Percentiles rank a stretch among this genome's conserved stretches.
Conservation (phyloP, 2,888 invertebrate species). For the Himalopsyche kuldschensis region DNA sequence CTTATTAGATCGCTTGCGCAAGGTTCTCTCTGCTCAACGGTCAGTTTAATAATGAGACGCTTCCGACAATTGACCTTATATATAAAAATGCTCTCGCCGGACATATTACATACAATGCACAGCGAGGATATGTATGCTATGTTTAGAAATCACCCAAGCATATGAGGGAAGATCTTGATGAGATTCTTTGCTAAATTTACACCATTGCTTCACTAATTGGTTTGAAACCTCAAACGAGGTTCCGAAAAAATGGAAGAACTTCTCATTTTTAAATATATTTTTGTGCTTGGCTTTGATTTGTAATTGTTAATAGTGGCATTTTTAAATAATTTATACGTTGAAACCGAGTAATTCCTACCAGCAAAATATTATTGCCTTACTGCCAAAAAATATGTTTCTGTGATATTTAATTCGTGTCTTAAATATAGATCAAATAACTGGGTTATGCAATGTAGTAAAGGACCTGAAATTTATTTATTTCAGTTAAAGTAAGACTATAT, state of each 20-base stretch:
- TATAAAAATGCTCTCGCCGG: conserved; percentile 10
- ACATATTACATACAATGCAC: background rate
- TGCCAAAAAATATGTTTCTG: too few species aligned
- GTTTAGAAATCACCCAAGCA: background rate
- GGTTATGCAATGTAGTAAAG: too few species aligned
- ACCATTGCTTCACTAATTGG: background rate
- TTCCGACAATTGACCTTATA: conserved; percentile 29
- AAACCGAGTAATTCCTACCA: too few species aligned
- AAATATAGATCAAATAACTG: too few species aligned
- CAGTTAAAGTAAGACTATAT: too few species aligned
- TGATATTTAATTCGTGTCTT: too few species aligned
- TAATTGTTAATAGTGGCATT: too few species aligned
- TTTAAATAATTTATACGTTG: too few species aligned
- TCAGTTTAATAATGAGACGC: conserved; percentile 3
- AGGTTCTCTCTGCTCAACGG: conserved; percentile 21
- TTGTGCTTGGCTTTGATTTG: too few species aligned
- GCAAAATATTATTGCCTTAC: too few species aligned
- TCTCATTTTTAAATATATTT: too few species aligned
- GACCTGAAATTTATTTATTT: too few species aligned
- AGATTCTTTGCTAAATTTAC: background rate
- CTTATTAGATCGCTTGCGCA: conserved; percentile 11
- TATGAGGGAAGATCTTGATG: background rate
- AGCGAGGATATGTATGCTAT: background rate
- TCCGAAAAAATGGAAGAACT: background rate
- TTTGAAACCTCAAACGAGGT: background rate